Evolutionary conservation across 2,797 vertebrate species (phyloP).

Genomic region (Nannoperca australis): DNA sequence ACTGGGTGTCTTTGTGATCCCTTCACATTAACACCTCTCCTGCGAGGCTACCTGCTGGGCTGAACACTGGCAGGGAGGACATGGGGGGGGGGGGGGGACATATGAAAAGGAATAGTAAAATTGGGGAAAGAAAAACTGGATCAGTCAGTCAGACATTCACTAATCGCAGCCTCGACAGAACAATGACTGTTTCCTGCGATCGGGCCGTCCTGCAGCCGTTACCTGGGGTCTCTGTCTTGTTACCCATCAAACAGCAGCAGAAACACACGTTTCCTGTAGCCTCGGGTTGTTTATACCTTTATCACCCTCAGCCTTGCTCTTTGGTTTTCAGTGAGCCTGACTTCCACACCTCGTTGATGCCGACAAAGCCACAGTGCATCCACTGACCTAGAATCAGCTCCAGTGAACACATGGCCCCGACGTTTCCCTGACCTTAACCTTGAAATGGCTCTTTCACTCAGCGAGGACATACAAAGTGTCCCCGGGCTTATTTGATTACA

Average conservation of each 20-base stretch:
- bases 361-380: not conserved
- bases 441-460: not conserved
- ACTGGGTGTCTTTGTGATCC: conserved; percentile 42
- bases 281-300: conserved; percentile 15
- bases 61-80: conserved; percentile 35
- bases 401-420: not conserved
- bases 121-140: no score
- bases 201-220: not conserved
- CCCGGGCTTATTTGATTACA: not conserved
- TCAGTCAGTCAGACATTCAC: not conserved
- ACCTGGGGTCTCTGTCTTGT: not conserved
- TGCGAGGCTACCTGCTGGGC: conserved; percentile 55
- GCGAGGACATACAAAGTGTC: not conserved
- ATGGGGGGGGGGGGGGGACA: not conserved
- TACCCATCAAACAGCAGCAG: not conserved
- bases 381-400: not conserved
- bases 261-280: conserved; percentile 23
- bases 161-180: not conserved
- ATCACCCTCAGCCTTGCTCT: not conserved
- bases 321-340: not conserved
- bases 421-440: conserved; percentile 24
- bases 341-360: not conserved
- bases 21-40: conserved; percentile 56
- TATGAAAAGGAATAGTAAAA: not conserved
- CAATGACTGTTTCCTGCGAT: not conserved